A percentile compares a stretch with the other conserved stretches of the same genome.
These are phyloP conservation scores for Incurvaria masculella DNA, from an alignment of 2,888 invertebrate species.

Conservation along the genomic window DNA sequence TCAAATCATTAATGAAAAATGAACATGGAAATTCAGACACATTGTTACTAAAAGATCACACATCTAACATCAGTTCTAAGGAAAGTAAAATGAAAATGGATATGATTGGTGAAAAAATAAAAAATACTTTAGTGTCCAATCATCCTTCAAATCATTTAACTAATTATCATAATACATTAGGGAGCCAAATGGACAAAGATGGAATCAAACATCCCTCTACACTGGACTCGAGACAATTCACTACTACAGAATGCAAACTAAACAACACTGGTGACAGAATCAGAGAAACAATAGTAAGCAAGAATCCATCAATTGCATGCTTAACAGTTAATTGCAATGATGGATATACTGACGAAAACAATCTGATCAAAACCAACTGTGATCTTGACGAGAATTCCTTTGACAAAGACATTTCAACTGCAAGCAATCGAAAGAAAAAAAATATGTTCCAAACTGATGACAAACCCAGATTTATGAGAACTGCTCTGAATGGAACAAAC, in stretches of 20 bases:
- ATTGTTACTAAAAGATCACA: neutral
- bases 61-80: conserved; percentile 6
- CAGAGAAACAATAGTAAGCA: conserved; percentile 17
- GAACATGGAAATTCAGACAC: conserved; percentile 32
- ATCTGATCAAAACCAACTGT: neutral
- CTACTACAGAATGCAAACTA: conserved; percentile 1
- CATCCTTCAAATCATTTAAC: conserved; percentile 27
- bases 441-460: neutral
- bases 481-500: neutral
- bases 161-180: no score
- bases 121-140: conserved; percentile 34
- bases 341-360: neutral
- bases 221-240: neutral
- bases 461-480: neutral
- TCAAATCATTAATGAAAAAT: conserved; percentile 30
- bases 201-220: neutral
- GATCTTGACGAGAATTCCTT: neutral
- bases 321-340: neutral
- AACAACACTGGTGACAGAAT: conserved; percentile 10
- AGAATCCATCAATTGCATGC: neutral
- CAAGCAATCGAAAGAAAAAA: neutral
- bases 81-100: conserved; percentile 22
- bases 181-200: no score
- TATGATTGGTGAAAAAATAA: conserved; percentile 35
- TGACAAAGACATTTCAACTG: neutral